phyloP scores from a whole-genome alignment of 2,888 invertebrate genomes.

The Danaus chrysippus region DNA sequence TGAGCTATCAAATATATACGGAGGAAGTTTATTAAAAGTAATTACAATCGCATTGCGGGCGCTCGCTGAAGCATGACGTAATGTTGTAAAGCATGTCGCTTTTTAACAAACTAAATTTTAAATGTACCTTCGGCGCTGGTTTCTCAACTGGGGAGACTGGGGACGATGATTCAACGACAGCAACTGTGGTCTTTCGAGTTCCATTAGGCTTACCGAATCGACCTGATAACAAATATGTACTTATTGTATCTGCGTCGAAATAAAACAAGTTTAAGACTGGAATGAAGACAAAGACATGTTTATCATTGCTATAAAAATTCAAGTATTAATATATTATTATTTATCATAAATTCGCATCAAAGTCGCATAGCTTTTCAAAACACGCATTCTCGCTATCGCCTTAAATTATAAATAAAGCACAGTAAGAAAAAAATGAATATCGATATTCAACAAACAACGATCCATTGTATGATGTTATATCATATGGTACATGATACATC shows the following conservation, averaged over 20 bases:
- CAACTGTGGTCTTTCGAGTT: constrained; percentile 57
- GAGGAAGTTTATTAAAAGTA: constrained; percentile 29
- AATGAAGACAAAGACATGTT: too few species aligned
- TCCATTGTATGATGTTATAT: too few species aligned
- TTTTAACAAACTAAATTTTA: constrained; percentile 4
- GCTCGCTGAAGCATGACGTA: constrained; percentile 35
- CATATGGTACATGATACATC: too few species aligned
- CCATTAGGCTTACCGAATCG: constrained; percentile 68
- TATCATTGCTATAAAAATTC: constrained; percentile 20
- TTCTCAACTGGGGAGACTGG: constrained; percentile 50
- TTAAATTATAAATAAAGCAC: constrained; percentile 12
- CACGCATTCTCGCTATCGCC: constrained; percentile 19
- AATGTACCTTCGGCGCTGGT: constrained; percentile 43
- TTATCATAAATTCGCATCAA: constrained; percentile 38
- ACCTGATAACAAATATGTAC: constrained; percentile 53
- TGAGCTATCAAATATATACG: constrained; percentile 25
- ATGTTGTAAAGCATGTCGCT: constrained; percentile 7
- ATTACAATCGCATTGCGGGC: constrained; percentile 48
- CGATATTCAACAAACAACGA: not conserved
- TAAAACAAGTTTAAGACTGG: too few species aligned
- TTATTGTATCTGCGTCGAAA: constrained; percentile 41
- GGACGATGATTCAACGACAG: constrained; percentile 49
- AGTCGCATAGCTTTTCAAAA: constrained; percentile 49
- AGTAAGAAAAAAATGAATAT: constrained; percentile 6
- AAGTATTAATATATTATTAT: constrained; percentile 31